Evolutionary conservation across 2,888 invertebrate genomes (phyloP).

Genomic region (Nasonia oneida): DNA sequence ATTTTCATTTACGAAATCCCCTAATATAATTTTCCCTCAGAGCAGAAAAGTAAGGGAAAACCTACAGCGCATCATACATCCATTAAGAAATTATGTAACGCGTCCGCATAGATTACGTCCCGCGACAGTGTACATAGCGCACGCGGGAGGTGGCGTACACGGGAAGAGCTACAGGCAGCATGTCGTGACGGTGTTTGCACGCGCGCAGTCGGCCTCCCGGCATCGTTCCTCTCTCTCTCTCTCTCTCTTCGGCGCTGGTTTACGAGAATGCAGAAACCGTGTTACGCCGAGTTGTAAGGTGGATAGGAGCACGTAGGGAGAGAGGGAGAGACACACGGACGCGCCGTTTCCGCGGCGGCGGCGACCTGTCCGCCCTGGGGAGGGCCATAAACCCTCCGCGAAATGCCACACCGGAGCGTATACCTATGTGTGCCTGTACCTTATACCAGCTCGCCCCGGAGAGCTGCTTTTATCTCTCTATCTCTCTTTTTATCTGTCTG

Average conservation of each 20-base stretch:
- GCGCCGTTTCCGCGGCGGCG: conserved; percentile 54
- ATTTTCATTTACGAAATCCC: neutral
- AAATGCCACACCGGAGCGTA: conserved; percentile 51
- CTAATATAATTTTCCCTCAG: too few species aligned
- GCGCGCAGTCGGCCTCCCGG: conserved; percentile 25
- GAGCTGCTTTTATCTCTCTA: conserved; percentile 13
- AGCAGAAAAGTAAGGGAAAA: neutral
- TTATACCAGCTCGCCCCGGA: conserved; percentile 32
- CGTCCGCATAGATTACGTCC: neutral
- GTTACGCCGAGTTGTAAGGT: conserved; percentile 70
- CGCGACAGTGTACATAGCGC: neutral
- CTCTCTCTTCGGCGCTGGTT: conserved; percentile 63
- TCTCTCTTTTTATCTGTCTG: neutral
- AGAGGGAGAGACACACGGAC: conserved; percentile 26
- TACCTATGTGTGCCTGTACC: neutral
- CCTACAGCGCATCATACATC: conserved; percentile 2
- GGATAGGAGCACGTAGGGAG: conserved; percentile 62
- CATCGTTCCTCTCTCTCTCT: neutral
- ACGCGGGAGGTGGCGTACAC: neutral
- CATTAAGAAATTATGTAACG: conserved; percentile 9
- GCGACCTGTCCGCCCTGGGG: conserved; percentile 55
- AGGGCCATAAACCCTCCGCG: conserved; percentile 72
- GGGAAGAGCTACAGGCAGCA: conserved; percentile 8
- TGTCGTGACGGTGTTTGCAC: conserved; percentile 11
- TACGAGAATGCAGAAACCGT: conserved; percentile 76